phyloP scores from a whole-genome alignment of 2,888 invertebrate species.

The Frankliniella intonsa region DNA sequence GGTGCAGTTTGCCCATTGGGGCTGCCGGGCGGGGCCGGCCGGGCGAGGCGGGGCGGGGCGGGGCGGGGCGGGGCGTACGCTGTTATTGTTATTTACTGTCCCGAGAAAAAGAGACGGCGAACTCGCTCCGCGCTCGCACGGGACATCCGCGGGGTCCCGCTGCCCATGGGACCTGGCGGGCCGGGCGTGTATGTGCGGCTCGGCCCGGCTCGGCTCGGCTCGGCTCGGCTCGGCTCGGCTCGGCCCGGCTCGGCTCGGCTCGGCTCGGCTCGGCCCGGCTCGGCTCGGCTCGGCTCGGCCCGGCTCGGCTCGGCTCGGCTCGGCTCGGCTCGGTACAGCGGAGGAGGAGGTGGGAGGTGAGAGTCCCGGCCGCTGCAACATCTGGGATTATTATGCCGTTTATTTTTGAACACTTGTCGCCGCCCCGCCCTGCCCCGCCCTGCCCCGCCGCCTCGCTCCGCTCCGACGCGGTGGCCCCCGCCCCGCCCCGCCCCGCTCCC shows the following conservation, averaged over 20 bases:
- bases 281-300: too few species aligned
- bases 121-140: too few species aligned
- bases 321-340: not conserved
- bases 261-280: not conserved
- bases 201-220: too few species aligned
- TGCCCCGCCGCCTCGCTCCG: not conserved
- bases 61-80: not conserved
- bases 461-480: not conserved
- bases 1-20: too few species aligned
- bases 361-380: slow-evolving; percentile 10
- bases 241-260: too few species aligned
- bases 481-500: not conserved
- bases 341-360: not conserved
- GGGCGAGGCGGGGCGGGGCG: too few species aligned
- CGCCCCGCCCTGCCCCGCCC: not conserved
- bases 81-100: not conserved
- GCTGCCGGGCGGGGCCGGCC: too few species aligned
- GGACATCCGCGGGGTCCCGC: too few species aligned
- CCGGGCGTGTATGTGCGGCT: too few species aligned
- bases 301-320: too few species aligned
- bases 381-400: slow-evolving; percentile 20
- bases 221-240: too few species aligned
- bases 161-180: too few species aligned
- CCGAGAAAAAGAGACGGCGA: not conserved
- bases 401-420: slow-evolving; percentile 23